These are phyloP conservation scores for Pinctada fucata DNA, from an alignment of 2,888 invertebrate species.

Conservation along the genomic window DNA sequence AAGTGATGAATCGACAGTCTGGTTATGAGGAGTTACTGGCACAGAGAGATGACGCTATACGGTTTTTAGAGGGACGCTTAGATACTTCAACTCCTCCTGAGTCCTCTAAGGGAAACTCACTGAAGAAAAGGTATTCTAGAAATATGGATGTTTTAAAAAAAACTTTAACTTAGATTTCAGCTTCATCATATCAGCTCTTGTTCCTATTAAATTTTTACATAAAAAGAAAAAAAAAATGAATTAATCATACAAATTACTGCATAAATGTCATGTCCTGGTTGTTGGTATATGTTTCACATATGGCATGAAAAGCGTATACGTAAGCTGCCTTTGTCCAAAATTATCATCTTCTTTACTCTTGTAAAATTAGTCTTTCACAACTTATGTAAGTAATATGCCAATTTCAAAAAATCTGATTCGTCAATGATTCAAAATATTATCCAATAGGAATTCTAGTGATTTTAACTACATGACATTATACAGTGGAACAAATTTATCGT, in stretches of 20 bases:
- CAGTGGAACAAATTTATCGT: no score
- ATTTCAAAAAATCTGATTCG: no score
- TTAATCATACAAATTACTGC: background rate
- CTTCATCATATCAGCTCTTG: no score
- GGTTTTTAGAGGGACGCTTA: conserved; percentile 70
- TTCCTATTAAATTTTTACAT: background rate
- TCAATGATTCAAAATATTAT: no score
- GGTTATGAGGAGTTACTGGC: conserved; percentile 74
- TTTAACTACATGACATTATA: no score
- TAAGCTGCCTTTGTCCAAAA: background rate
- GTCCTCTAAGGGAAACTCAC: conserved; percentile 39
- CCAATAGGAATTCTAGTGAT: no score
- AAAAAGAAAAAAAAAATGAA: background rate
- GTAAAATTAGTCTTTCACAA: no score
- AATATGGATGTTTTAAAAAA: no score
- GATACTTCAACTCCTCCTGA: conserved; percentile 48
- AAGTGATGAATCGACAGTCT: conserved; percentile 75
- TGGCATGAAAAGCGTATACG: background rate
- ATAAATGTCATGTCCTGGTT: background rate
- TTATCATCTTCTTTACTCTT: background rate
- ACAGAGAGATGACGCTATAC: conserved; percentile 73
- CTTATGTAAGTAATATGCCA: no score
- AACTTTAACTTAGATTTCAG: no score
- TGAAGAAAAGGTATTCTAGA: conserved; percentile 10
- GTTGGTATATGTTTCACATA: no score